phyloP scores from a whole-genome alignment of 1,140 invertebrate genomes.

The Hylaeus anthracinus region DNA sequence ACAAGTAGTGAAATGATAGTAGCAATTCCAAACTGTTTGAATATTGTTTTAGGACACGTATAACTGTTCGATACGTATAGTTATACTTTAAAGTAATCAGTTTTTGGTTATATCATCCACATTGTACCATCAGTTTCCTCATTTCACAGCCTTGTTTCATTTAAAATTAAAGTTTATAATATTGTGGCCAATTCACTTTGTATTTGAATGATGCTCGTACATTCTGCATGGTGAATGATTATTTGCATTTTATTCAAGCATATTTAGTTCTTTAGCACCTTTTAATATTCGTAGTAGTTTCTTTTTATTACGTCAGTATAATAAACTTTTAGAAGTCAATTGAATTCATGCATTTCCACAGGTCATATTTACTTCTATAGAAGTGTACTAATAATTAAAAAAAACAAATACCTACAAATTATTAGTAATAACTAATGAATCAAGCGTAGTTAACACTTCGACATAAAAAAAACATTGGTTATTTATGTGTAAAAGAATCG shows the following conservation, averaged over 20 bases:
- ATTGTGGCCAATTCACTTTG: conserved; percentile 14
- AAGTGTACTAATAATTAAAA: background rate
- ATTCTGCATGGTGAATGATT: conserved; percentile 46
- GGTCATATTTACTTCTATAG: background rate
- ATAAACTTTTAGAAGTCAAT: background rate
- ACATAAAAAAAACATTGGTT: no score
- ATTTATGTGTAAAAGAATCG: no score
- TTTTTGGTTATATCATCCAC: conserved; percentile 3
- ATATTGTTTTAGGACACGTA: background rate
- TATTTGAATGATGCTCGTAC: conserved; percentile 32
- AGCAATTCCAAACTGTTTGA: background rate
- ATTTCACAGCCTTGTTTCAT: conserved; percentile 13
- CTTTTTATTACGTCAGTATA: background rate
- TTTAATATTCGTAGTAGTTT: background rate
- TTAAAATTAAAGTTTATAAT: conserved; percentile 13
- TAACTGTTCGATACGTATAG: background rate
- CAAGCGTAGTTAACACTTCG: no score
- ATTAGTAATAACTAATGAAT: no score
- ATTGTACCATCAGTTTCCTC: conserved; percentile 6
- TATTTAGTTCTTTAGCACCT: conserved; percentile 6
- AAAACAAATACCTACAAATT: background rate
- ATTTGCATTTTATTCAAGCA: conserved; percentile 21
- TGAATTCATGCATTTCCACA: background rate
- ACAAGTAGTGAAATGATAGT: conserved; percentile 6
- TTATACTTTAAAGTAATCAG: conserved; percentile 7